Base-by-base conservation (phyloP, 2,888 invertebrate genomes). In the Pediacus dermestoides region DNA sequence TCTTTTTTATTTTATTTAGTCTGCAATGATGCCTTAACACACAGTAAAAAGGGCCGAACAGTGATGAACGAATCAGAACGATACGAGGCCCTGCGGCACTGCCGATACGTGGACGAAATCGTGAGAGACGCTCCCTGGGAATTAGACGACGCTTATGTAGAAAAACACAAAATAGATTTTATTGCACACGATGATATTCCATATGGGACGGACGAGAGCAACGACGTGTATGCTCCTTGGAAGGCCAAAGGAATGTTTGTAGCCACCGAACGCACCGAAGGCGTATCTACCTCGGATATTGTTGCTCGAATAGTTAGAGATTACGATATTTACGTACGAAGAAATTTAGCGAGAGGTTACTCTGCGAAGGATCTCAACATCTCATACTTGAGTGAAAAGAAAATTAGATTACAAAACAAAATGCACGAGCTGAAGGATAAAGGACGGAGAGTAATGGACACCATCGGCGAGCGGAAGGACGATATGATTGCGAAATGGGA, bases 101-200 rank as follows among this genome's bases (percentile, higher is more conserved):
- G 97, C 73, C 85, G 97, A 64, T 99, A 99, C 70, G 97, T 99
- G 11, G 99, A 99, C 73, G 99, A 99, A 80, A 77, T 84, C 36
- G 82, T 95, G 3, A 74, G 82, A 49, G 89, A 93, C 69, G 96
- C 97, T 18, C 99, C 99, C 0, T 99, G 97, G 97, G 85, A 87
- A 57, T 74, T 91, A 48, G 85, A 85, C 60, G 92, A 95, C 62
- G 89, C 85, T 27, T 99, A 92, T 67, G 74, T 97, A 26, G 78
- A 80, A 50, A 80, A 83, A 53, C 86, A 97, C 73, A 99, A 99
- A 82, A 97, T 99, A 57, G 99, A 99, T 73, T 99, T 99, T 75
- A 91, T 94, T 39, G 94, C 99, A 15, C 99, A 99, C 73, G 99
- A 99, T 73, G 96, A 97, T 70, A 83, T 95, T 61, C 99, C 99